Base-by-base conservation (phyloP, 1,140 invertebrate species). In the Drosophila novamexicana region DNA sequence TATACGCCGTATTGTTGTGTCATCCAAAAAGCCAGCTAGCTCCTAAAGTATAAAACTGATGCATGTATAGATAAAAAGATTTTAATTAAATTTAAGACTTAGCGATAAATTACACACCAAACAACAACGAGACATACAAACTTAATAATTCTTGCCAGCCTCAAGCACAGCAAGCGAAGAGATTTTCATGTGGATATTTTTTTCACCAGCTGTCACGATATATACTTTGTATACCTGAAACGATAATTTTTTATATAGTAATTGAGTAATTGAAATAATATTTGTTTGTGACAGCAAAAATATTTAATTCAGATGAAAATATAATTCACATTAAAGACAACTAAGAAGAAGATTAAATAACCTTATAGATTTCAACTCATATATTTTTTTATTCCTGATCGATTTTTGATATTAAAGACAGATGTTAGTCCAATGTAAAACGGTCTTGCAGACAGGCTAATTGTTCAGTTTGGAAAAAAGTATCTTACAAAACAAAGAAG, bases 1-100 rank as follows among this genome's bases (percentile, higher is more conserved):
- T 3, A 79, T 91, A 0, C 50, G 86, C 4, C 90, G 73, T 39
- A 77, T 91, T 57, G 57, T 91, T 7, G 70, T 91, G n/a, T 58
- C 80, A 29, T 59, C 77, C 9, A 75, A 68, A 18, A 77, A 90
- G 34, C 42, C 77, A 16, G 52, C 29, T 0, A 54, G 67, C 34
- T 50, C 52, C 10, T 44, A 18, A 71, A 57, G 64, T 63, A 6
- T 14, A 14, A n/a, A 0, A 22, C 44, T 4, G n/a, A 52, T 37
- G 53, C 29, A n/a, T n/a, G 29, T 58, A 12, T 53, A 32, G 8
- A 56, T 2, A 65, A 10, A 32, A 16, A 45, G 5, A 29, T 14
- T 70, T 75, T 61, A 49, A 78, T 68, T 72, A 45, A 16, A 53
- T 8, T 57, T 80, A 63, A 37, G 59, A 57, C 45, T 59, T 68